A percentile compares a stretch with the other conserved stretches of the same genome.
These are phyloP conservation scores for Atlantisia rogersi DNA, from an alignment of 2,113 vertebrate species.

Conservation along the genomic window DNA sequence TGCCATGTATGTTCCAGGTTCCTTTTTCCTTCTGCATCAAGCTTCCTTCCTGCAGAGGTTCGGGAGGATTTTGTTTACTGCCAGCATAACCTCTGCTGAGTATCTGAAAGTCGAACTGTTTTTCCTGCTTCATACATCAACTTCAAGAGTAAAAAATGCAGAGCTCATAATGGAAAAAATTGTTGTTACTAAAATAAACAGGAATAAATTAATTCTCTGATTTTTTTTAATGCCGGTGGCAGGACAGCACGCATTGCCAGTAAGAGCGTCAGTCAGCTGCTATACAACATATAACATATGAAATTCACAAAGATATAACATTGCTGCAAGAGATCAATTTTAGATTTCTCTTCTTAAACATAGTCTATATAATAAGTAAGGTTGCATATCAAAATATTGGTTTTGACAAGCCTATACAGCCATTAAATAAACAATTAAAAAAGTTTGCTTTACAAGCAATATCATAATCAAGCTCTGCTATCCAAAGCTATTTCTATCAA, in stretches of 20 bases:
- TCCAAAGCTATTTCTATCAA: neutral
- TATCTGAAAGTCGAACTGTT: conserved; percentile 37
- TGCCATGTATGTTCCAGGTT: neutral
- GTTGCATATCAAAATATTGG: neutral
- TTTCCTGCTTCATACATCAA: conserved; percentile 11
- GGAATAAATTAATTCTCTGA: neutral
- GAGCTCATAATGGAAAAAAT: neutral
- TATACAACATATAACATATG: neutral
- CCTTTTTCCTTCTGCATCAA: neutral
- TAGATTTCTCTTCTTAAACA: neutral
- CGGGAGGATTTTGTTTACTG: conserved; percentile 20
- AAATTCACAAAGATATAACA: neutral
- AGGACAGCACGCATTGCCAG: neutral
- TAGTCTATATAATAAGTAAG: neutral
- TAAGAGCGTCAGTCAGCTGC: neutral
- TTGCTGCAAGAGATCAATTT: neutral
- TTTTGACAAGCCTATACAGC: rapidly evolving
- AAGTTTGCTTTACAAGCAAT: neutral
- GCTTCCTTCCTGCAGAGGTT: neutral
- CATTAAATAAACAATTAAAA: neutral
- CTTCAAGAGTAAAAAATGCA: conserved; percentile 18
- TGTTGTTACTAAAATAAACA: conserved; percentile 38
- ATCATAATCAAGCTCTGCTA: neutral
- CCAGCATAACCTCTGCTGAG: conserved; percentile 7
- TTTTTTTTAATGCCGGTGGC: neutral